A percentile compares a stretch with the other conserved stretches of the same genome.
These are phyloP conservation scores for Agonopterix heracliana DNA, from an alignment of 2,888 invertebrate species.

Conservation along the genomic window DNA sequence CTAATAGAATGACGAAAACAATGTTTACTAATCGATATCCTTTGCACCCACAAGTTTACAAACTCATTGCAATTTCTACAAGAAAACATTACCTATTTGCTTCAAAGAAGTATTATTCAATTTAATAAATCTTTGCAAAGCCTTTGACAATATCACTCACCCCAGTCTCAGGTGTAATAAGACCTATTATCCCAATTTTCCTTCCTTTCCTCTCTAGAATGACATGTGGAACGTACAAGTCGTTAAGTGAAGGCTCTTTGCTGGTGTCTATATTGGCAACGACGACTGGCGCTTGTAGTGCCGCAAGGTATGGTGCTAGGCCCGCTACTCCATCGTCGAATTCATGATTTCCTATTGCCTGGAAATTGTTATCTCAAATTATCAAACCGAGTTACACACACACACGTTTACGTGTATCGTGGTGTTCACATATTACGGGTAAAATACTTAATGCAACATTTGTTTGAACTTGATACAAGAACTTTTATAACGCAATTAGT, in stretches of 20 bases:
- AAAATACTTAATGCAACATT: too few species aligned
- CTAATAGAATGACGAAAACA: background rate
- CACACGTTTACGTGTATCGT: too few species aligned
- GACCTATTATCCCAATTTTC: slow-evolving; percentile 87
- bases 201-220: slow-evolving; percentile 79
- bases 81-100: too few species aligned
- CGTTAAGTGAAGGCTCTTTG: slow-evolving; percentile 78
- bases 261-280: slow-evolving; percentile 83
- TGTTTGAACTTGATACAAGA: too few species aligned
- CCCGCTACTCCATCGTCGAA: slow-evolving; percentile 86
- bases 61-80: too few species aligned
- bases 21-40: background rate
- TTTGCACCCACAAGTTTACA: too few species aligned
- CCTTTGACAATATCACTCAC: slow-evolving; percentile 42
- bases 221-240: slow-evolving; percentile 78
- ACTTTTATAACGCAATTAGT: too few species aligned
- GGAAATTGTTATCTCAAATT: slow-evolving; percentile 20
- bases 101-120: too few species aligned
- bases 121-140: background rate
- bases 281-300: slow-evolving; percentile 80
- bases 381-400: background rate
- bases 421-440: too few species aligned
- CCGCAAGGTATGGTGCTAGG: slow-evolving; percentile 81
- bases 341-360: slow-evolving; percentile 92
- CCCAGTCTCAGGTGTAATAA: slow-evolving; percentile 80